Conservation (phyloP, 2,113 vertebrate genomes). For the Oncorhynchus keta region DNA sequence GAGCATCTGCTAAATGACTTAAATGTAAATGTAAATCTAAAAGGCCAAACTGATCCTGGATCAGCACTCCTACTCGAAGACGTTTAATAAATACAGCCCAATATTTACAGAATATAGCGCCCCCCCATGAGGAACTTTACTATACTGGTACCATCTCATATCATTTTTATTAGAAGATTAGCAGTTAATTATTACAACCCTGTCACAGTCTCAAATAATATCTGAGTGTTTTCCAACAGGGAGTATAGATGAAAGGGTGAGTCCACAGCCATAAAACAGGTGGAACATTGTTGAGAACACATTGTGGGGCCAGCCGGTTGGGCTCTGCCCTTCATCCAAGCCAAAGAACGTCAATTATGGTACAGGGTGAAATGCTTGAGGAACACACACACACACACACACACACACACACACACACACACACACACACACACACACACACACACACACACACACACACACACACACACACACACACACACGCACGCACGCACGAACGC, state of each 20-base stretch:
- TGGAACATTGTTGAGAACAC: conserved; percentile 44
- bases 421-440: neutral
- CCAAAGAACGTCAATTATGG: conserved; percentile 33
- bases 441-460: too few species aligned
- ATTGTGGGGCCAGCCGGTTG: conserved; percentile 13
- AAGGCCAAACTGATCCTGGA: too few species aligned
- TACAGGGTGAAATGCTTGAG: conserved; percentile 36
- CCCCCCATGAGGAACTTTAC: conserved; percentile 23
- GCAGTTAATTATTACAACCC: conserved; percentile 29
- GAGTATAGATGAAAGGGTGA: conserved; percentile 20
- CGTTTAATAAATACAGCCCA: too few species aligned
- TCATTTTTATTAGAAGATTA: conserved; percentile 21
- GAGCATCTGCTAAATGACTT: too few species aligned
- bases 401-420: too few species aligned
- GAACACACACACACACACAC: neutral
- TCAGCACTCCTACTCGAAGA: neutral
- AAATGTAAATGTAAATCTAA: too few species aligned
- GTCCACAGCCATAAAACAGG: conserved; percentile 50
- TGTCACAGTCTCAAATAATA: neutral
- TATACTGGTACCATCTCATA: neutral
- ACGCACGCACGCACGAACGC: too few species aligned
- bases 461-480: too few species aligned
- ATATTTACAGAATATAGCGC: neutral
- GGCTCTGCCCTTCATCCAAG: conserved; percentile 42
- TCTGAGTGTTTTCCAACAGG: conserved; percentile 33